Evolutionary conservation across 2,797 vertebrate genomes (phyloP).

Genomic region (Anableps anableps): DNA sequence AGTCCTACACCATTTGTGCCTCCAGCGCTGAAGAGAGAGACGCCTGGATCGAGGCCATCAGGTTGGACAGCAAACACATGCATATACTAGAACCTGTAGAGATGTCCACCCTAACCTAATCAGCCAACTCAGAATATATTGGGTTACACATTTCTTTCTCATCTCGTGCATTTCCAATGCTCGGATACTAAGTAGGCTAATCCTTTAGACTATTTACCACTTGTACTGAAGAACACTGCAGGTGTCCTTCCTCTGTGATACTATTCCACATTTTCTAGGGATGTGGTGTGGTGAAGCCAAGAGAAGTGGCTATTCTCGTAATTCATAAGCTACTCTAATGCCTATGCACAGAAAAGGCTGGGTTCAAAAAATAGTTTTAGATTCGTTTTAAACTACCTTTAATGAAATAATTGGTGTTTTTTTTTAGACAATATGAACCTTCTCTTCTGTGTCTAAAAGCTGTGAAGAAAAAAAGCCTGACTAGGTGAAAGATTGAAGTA

Average conservation of each 20-base stretch:
- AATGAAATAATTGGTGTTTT: no score
- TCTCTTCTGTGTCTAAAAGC: no score
- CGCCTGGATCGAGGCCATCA: conserved; percentile 93
- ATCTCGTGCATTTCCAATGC: background rate
- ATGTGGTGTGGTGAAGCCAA: no score
- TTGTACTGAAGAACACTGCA: background rate
- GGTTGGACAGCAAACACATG: conserved; percentile 72
- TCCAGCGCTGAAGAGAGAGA: conserved; percentile 87
- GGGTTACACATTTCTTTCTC: background rate
- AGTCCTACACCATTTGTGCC: conserved; percentile 94
- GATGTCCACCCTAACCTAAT: background rate
- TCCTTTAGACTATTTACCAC: background rate
- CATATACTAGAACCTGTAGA: background rate
- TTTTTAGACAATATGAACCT: no score
- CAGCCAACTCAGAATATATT: background rate
- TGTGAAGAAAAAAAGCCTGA: no score
- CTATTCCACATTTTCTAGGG: background rate
- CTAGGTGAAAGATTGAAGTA: no score
- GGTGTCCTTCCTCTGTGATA: background rate
- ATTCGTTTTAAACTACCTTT: no score
- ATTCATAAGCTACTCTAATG: no score
- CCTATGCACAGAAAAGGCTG: no score
- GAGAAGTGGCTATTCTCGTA: no score
- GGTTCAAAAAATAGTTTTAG: no score
- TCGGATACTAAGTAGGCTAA: background rate